phyloP scores from a whole-genome alignment of 2,888 invertebrate species.

The Polietes domitor region DNA sequence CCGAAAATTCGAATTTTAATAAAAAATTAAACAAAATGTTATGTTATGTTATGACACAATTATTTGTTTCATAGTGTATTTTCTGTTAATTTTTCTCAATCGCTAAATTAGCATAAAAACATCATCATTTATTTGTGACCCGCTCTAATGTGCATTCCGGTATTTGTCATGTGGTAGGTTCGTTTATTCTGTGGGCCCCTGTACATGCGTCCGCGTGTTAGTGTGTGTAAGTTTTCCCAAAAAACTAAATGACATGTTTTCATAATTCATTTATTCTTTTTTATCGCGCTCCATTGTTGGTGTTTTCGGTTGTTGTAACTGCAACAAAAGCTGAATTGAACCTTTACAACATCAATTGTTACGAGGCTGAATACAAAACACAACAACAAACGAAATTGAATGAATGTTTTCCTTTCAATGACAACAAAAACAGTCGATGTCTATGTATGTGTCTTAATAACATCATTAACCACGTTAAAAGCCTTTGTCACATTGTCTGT shows the following conservation, averaged over 20 bases:
- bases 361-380: background rate
- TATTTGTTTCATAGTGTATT: no score
- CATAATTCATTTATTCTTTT: slow-evolving; percentile 35
- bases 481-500: slow-evolving; percentile 17
- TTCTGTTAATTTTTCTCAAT: no score
- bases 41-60: no score
- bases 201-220: no score
- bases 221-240: background rate
- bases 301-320: background rate
- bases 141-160: no score
- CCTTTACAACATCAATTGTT: slow-evolving; percentile 2
- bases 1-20: no score
- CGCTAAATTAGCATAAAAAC: no score
- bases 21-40: no score
- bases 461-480: slow-evolving; percentile 42
- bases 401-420: background rate
- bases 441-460: slow-evolving; percentile 34
- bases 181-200: no score
- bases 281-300: slow-evolving; percentile 42
- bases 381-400: background rate
- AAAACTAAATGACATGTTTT: slow-evolving; percentile 53
- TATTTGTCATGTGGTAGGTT: no score
- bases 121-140: no score
- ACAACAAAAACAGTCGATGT: background rate
- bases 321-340: background rate